Percentiles rank a stretch among this genome's conserved stretches.
Evolutionary conservation across 2,888 invertebrate species (phyloP).

Genomic region (Druceiella hillmani): DNA sequence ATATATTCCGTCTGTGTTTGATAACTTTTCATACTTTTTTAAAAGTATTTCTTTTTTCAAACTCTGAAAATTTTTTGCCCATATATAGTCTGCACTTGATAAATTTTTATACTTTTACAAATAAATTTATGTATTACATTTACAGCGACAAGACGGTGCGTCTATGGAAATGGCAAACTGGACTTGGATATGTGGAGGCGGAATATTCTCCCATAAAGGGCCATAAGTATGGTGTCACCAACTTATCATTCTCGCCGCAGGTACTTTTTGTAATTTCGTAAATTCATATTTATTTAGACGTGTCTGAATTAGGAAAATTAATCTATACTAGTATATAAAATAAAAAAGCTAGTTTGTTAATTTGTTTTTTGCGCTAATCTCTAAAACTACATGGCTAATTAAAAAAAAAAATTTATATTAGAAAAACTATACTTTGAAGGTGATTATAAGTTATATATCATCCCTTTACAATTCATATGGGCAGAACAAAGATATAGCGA

Average conservation of each 20-base stretch:
- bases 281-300: no score
- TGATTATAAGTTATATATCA: no score
- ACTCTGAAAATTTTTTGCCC: no score
- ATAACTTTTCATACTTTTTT: no score
- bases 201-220: constrained; percentile 58
- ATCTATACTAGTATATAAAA: neutral
- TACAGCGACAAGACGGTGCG: constrained; percentile 57
- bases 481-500: no score
- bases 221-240: constrained; percentile 69
- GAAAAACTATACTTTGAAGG: no score
- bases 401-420: neutral
- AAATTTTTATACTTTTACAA: neutral
- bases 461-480: no score
- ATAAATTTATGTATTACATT: neutral
- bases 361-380: neutral
- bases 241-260: constrained; percentile 55
- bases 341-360: neutral
- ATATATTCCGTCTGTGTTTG: no score
- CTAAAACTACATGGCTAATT: no score
- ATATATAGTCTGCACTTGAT: no score
- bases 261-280: constrained; percentile 16
- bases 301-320: no score
- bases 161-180: constrained; percentile 57
- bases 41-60: no score
- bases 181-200: constrained; percentile 53